Evolutionary conservation across 1,140 invertebrate species (phyloP), one percentile per base, ranked within the genome.

Genomic region (Bacillus rossius): DNA sequence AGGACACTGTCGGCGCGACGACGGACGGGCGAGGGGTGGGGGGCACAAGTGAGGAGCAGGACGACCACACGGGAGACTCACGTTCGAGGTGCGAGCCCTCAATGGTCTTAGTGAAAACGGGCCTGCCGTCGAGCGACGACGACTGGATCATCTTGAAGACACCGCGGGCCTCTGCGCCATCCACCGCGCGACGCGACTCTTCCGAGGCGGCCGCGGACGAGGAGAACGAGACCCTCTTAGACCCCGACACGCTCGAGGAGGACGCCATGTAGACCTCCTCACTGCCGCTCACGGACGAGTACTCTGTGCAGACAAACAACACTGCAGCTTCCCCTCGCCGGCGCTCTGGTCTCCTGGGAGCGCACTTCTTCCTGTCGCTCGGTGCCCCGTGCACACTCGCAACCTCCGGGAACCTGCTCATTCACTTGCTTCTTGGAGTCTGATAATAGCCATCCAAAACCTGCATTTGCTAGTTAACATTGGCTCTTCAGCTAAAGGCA

Each of bases 81-180:
- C 89, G 86, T 81, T 90, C 85, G 58, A 88, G 82, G 66, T 79
- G 86, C 55, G 82, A 79, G 62, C 88, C 88, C 72, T 85, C 82
- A 50, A 91, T 78, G 10, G 87, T 87, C 70, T 86, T 86, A 10
- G 79, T 73, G 65, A 91, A 88, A 20, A 80, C 73, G 0, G 88
- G 88, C n/a, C 51, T 48, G 7, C 57, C 57, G 25, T 59, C 54
- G 16, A 40, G 37, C 22, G 52, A 41, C 29, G 37, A 40, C 41
- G 55, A 64, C 58, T 66, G 70, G 70, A 70, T 71, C 71, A 75
- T 71, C 61, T 73, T 57, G 38, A 60, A 22, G 13, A 50, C 55
- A 37, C 51, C 47, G 23, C n/a, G n/a, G n/a, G 45, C 43, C 53
- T 45, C 22, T 17, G 29, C 51, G 26, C 47, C 52, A 19, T 16